Conservation (phyloP, 2,888 invertebrate species). For the Seladonia tumulorum region DNA sequence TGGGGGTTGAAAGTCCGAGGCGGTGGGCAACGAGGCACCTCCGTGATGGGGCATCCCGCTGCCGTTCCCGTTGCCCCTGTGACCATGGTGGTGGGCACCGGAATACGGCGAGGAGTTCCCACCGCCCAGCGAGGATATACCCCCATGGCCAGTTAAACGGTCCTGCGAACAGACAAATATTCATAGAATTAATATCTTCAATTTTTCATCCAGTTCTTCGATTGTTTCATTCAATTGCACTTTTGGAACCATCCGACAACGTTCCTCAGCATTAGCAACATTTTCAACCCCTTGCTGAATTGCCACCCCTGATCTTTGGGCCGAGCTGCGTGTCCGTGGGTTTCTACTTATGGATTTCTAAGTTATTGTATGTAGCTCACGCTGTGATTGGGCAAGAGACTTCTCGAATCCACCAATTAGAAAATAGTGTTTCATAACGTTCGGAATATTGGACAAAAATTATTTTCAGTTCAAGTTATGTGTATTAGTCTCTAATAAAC, state of each 20-base stretch:
- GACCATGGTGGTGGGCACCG: constrained; percentile 83
- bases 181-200: neutral
- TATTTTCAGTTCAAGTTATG: too few species aligned
- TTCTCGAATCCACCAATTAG: too few species aligned
- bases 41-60: constrained; percentile 84
- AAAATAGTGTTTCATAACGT: too few species aligned
- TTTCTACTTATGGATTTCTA: neutral
- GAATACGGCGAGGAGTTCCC: constrained; percentile 84
- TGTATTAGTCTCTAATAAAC: too few species aligned
- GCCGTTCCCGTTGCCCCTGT: constrained; percentile 83
- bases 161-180: constrained; percentile 85
- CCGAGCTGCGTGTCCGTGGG: neutral
- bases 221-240: neutral
- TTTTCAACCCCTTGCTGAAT: neutral
- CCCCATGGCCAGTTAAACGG: constrained; percentile 87
- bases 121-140: constrained; percentile 86
- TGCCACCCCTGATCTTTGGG: neutral
- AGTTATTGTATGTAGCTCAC: too few species aligned
- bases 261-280: neutral
- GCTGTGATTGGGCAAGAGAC: too few species aligned
- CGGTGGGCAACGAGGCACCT: constrained; percentile 83
- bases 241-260: neutral
- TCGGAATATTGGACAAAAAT: too few species aligned
- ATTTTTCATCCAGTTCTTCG: neutral
- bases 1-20: constrained; percentile 96